Evolutionary conservation across 2,888 invertebrate genomes (phyloP), one percentile per base, ranked within the genome.

Genomic region (Plusia festucae): DNA sequence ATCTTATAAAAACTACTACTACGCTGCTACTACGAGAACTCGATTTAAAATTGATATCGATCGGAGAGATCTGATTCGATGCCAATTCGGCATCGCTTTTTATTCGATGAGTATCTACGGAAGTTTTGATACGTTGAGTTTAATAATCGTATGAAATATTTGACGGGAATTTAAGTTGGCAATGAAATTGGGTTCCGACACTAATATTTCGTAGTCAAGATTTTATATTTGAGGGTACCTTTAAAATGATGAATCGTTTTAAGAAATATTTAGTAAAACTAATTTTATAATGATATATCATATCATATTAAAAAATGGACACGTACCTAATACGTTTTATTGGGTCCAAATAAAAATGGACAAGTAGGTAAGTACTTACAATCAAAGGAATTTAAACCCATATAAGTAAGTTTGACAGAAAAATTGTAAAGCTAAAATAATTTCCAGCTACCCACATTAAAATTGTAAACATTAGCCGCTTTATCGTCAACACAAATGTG

Each of bases 1-100:
- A 82, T 78, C 81, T 68, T 75, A 78, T 78, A 83, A 84, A 83
- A 82, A 85, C 82, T 76, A 77, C 70, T 66, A 69, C 63, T 55
- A 65, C 56, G 61, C 55, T 53, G 57, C 60, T 84, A 83, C 86
- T 76, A 80, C 65, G 67, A 62, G 67, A 73, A 75, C 58, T 82
- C 79, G 82, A 84, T 69, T 51, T 30, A 22, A 32, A 40, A 40
- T 63, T 32, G 30, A 69, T 74, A 16, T 9, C 24, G n/a, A 8
- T 34, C 9, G 18, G 9, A 44, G 34, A 46, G 16, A 49, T 18
- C 7, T 20, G 46, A 49, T 49, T 49, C 20, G 18, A 49, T 20
- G 46, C 20, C 9, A 40, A 40, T n/a, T 40, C 40, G 40, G 40
- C n/a, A n/a, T 40, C 11, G 40, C n/a, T 1, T 40, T 40, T 40